A percentile compares a stretch with the other conserved stretches of the same genome.
Conservation (phyloP, 2,797 vertebrate genomes). For the Phyllotis vaccarum region DNA sequence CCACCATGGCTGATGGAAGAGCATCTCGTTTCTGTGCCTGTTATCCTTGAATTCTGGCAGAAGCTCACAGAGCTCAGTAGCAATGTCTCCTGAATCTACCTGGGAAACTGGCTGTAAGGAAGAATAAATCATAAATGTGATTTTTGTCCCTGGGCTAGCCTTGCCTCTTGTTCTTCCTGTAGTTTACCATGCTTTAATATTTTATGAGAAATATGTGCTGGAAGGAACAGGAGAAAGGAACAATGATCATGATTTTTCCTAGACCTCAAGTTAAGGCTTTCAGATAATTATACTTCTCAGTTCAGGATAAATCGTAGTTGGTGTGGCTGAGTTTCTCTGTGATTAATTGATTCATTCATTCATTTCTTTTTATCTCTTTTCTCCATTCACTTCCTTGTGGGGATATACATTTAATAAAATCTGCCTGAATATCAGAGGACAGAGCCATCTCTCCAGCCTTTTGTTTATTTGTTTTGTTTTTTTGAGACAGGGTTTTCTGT, state of each 20-base stretch:
- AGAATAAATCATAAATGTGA: not conserved
- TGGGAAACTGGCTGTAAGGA: not conserved
- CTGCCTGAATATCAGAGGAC: too few relatives aligned
- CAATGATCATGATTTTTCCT: not conserved
- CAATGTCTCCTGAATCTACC: not conserved
- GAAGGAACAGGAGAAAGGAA: not conserved
- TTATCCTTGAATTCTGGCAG: not conserved
- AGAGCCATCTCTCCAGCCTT: too few relatives aligned
- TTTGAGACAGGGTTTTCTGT: too few relatives aligned
- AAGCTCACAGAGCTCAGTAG: not conserved
- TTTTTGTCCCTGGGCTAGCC: not conserved
- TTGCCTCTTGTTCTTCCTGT: not conserved
- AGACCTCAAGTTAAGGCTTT: not conserved
- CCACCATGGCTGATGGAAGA: not conserved
- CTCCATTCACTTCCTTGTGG: not conserved
- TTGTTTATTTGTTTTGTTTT: too few relatives aligned
- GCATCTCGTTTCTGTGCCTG: not conserved
- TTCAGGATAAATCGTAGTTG: not conserved
- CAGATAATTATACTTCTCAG: not conserved
- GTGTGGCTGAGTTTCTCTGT: not conserved
- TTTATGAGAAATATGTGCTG: not conserved
- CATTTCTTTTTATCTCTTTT: not conserved
- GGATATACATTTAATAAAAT: too few relatives aligned
- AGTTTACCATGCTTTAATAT: not conserved
- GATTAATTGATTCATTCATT: not conserved